phyloP scores from a whole-genome alignment of 2,797 vertebrate genomes.

The Nyctalus aviator region DNA sequence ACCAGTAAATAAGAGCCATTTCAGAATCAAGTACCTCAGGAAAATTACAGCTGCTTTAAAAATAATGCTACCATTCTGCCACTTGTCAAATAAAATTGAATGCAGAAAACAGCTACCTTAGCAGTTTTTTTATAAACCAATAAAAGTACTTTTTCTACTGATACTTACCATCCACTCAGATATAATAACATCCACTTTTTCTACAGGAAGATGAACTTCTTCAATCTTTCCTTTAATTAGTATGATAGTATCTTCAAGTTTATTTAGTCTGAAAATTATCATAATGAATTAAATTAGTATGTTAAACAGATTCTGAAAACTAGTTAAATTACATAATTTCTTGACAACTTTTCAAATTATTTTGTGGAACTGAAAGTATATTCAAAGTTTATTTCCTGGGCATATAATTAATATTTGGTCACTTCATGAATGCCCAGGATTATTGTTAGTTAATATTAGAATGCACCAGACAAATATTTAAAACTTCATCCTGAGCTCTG shows the following conservation, averaged over 20 bases:
- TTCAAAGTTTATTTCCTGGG: constrained; percentile 7
- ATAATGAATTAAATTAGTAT: constrained; percentile 65
- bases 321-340: constrained; percentile 35
- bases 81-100: constrained; percentile 46
- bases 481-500: not conserved
- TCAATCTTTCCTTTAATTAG: constrained; percentile 97
- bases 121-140: not conserved
- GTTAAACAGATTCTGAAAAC: constrained; percentile 51
- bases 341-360: constrained; percentile 1
- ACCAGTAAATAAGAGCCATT: not conserved
- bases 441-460: constrained; percentile 22
- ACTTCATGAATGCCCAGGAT: not conserved
- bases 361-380: constrained; percentile 17
- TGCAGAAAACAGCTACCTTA: not conserved
- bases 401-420: not conserved
- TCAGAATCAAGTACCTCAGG: constrained; percentile 11
- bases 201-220: constrained; percentile 94
- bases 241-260: constrained; percentile 92
- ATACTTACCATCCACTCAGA: constrained; percentile 99
- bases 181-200: constrained; percentile 97
- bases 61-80: constrained; percentile 16
- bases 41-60: constrained; percentile 52
- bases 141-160: not conserved
- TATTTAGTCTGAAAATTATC: constrained; percentile 92
- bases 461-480: not conserved